Evolutionary conservation across 1,140 invertebrate species (phyloP), one percentile per base, ranked within the genome.

Genomic region (Hirudo medicinalis): DNA sequence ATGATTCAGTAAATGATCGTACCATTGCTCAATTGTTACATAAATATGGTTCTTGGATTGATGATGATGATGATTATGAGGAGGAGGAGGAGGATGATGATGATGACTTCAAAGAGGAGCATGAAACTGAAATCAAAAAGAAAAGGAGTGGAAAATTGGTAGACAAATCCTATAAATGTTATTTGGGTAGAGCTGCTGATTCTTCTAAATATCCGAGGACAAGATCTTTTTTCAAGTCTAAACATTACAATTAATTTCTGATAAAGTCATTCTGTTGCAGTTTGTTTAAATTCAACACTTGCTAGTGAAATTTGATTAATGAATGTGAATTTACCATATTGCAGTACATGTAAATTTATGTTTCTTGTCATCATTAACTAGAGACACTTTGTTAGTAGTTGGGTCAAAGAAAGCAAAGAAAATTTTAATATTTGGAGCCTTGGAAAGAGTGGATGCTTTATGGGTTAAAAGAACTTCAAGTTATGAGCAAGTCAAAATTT

Each of bases 101-200:
- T n/a, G 54, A 25, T 57, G 54, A 57, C 25, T 63, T 63, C 57
- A 32, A 63, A n/a, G 19, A 22, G 11, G 22, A 32, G 22, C 3
- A 32, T 63, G 29, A 32, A 63, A 63, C 22, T 20, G 29, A 25
- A 63, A 22, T 25, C 1, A 63, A 32, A 63, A 32, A 22, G 57
- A 63, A 32, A 32, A 63, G 19, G 29, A 32, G 19, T 63, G 29
- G 57, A 63, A 63, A 63, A n/a, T 1, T 32, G 22, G 15, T 63
- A n/a, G 57, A 63, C 19, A 63, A 63, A 63, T 63, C 57, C 29
- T 63, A 63, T 63, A 63, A 63, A 63, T 63, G 57, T 63, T 25
- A 25, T 20, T 63, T 22, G 22, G 57, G 22, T 20, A 63, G 11
- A 22, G 15, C 22, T 22, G 29, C 29, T 15, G 57, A 22, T 63